Conservation (phyloP, 2,113 vertebrate species). For the Catharus minimus region DNA sequence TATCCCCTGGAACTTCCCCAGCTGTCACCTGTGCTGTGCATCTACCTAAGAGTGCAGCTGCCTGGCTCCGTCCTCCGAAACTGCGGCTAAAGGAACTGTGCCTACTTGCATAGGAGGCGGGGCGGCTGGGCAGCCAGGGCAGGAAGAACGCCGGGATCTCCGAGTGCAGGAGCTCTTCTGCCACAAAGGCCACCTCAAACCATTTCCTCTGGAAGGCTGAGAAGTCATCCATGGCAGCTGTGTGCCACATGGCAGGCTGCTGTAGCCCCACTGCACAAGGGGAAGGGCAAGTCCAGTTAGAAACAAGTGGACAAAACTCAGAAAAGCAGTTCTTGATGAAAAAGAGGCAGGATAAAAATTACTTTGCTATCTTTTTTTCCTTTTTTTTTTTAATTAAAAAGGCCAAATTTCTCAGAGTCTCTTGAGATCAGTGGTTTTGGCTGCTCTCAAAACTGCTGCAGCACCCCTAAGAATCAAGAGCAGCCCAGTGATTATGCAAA, state of each 20-base stretch:
- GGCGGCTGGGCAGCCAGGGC: constrained; percentile 96
- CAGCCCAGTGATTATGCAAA: not conserved
- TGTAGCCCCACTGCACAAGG: constrained; percentile 66
- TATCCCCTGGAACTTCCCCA: constrained; percentile 9
- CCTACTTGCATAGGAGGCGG: constrained; percentile 96
- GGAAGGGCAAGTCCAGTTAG: not conserved
- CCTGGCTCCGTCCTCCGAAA: constrained; percentile 98
- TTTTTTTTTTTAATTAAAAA: not conserved
- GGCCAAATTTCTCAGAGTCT: not conserved
- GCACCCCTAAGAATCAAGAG: not conserved
- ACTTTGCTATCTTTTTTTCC: not conserved
- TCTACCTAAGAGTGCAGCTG: constrained; percentile 94
- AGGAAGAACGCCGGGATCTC: constrained; percentile 93
- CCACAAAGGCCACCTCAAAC: constrained; percentile 95
- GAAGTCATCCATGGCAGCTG: constrained; percentile 88
- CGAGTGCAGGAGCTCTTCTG: constrained; percentile 89
- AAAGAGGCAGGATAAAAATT: not conserved
- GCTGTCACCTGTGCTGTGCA: constrained; percentile 51
- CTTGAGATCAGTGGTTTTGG: not conserved
- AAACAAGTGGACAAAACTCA: not conserved
- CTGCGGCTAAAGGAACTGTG: constrained; percentile 99
- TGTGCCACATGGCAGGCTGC: constrained; percentile 80
- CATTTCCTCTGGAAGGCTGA: constrained; percentile 95
- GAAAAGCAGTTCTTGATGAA: not conserved
- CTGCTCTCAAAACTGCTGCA: not conserved